These are phyloP conservation scores for Manis crassicaudata DNA, from an alignment of 2,797 vertebrate genomes.

Conservation along the genomic window DNA sequence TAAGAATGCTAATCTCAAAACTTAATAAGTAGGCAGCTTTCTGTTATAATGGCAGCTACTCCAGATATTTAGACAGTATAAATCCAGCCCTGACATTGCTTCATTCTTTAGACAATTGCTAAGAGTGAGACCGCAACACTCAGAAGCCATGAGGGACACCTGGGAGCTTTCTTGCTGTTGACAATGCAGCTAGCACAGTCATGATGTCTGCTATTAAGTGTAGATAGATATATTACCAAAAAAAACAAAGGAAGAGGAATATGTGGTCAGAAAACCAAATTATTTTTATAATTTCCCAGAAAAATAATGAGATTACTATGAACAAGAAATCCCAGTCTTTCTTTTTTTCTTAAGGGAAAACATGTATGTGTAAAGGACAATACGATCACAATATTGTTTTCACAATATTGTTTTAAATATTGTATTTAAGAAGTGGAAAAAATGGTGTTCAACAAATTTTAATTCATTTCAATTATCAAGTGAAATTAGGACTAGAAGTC, in stretches of 20 bases:
- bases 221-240: not conserved
- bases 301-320: not conserved
- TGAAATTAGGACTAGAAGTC: not conserved
- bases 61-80: not conserved
- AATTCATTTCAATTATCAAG: not conserved
- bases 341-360: constrained; percentile 24
- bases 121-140: not conserved
- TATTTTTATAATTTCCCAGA: not conserved
- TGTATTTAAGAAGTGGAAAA: constrained; percentile 1
- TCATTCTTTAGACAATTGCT: constrained; percentile 56
- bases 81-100: not conserved
- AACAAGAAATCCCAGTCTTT: not conserved
- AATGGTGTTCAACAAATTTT: not conserved
- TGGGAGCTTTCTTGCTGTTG: not conserved
- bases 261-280: not conserved
- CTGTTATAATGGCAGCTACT: constrained; percentile 8
- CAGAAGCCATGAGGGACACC: not conserved
- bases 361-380: not conserved
- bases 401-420: constrained; percentile 1
- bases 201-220: not conserved
- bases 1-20: constrained; percentile 69
- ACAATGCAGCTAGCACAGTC: not conserved
- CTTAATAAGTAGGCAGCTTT: constrained; percentile 59
- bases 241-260: not conserved
- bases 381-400: not conserved